A percentile compares a stretch with the other conserved stretches of the same genome.
Conservation (phyloP, 2,888 invertebrate species). For the Pemphredon lugubris region DNA sequence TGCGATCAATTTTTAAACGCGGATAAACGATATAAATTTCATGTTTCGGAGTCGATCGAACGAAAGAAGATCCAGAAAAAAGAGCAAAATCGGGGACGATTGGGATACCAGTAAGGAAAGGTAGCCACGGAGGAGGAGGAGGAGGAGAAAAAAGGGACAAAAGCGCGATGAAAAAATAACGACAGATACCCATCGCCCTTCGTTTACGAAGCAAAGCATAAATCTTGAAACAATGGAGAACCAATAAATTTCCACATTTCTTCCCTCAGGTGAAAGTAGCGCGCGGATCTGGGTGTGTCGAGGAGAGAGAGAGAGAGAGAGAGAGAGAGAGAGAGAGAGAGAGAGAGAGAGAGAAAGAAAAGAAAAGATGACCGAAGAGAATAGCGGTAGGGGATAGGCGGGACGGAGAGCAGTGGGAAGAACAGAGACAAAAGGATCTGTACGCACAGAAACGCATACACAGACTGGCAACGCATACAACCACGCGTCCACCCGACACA, state of each 20-base stretch:
- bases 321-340: neutral
- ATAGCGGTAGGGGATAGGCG: too few relatives aligned
- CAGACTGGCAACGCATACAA: neutral
- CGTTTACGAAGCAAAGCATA: neutral
- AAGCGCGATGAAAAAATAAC: too few relatives aligned
- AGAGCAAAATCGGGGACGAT: too few relatives aligned
- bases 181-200: too few relatives aligned
- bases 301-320: neutral
- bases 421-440: neutral
- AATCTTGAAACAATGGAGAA: constrained; percentile 1
- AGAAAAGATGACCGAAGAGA: too few relatives aligned
- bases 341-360: neutral
- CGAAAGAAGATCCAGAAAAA: too few relatives aligned
- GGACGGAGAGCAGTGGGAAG: neutral
- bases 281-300: neutral
- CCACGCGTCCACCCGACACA: constrained; percentile 8
- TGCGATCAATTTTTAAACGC: constrained; percentile 4
- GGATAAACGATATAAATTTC: neutral
- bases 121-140: too few relatives aligned
- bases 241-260: neutral
- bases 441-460: neutral
- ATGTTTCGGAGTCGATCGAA: neutral
- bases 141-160: too few relatives aligned
- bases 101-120: too few relatives aligned
- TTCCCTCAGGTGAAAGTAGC: neutral